A percentile compares a stretch with the other conserved stretches of the same genome.
Evolutionary conservation across 2,797 vertebrate genomes (phyloP).

Genomic region (Iguana delicatissima): DNA sequence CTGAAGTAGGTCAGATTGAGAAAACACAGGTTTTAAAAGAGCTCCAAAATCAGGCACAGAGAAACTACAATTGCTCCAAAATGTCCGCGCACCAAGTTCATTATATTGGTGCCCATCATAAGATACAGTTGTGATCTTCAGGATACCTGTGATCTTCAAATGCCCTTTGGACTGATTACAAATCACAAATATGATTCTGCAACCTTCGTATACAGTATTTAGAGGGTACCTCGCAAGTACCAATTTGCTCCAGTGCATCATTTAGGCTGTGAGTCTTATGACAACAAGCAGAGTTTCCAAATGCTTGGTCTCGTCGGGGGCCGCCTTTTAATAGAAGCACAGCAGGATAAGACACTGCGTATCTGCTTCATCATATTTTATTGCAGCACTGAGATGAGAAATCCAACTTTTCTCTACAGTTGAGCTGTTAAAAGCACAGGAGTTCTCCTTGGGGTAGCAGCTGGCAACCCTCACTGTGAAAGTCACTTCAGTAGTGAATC

Average conservation of each 20-base stretch:
- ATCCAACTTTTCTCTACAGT: not conserved
- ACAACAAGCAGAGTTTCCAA: not conserved
- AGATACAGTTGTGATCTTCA: not conserved
- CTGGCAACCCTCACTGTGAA: not conserved
- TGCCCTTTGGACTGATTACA: not conserved
- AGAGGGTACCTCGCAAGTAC: not conserved
- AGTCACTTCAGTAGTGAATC: not conserved
- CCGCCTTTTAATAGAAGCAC: not conserved
- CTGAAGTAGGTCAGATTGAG: not conserved
- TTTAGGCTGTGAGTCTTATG: not conserved
- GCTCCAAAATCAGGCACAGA: not conserved
- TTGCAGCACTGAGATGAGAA: not conserved
- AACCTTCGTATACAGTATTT: not conserved
- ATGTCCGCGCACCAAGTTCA: not conserved
- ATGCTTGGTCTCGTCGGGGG: not conserved
- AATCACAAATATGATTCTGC: not conserved
- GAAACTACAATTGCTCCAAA: not conserved
- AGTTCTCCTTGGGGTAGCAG: not conserved
- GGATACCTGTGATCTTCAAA: too few species aligned
- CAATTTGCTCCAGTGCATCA: not conserved
- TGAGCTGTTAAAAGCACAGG: conserved; percentile 3
- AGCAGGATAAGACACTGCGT: not conserved
- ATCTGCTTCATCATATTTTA: conserved; percentile 2
- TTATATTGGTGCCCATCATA: not conserved
- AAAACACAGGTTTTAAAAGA: not conserved